These are phyloP conservation scores for Mormyrus lacerda DNA, from an alignment of 2,113 vertebrate genomes.

Conservation along the genomic window DNA sequence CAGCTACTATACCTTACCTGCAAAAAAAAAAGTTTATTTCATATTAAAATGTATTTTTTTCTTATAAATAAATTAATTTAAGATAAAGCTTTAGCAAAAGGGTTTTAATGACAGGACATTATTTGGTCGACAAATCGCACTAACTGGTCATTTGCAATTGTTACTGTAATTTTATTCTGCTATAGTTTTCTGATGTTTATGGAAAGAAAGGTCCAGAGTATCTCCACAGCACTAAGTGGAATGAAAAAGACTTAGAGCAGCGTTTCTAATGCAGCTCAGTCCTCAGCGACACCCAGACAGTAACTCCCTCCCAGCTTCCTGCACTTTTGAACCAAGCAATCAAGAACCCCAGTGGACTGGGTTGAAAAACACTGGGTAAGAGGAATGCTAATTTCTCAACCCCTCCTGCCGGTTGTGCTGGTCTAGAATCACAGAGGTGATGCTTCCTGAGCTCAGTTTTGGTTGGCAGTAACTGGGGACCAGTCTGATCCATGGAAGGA, in stretches of 20 bases:
- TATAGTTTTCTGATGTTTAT: not conserved
- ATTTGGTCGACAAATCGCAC: not conserved
- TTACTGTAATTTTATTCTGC: not conserved
- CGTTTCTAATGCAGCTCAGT: not conserved
- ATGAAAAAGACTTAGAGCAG: not conserved
- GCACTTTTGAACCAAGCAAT: not conserved
- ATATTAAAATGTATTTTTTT: not conserved
- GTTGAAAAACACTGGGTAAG: not conserved
- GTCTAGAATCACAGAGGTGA: not conserved
- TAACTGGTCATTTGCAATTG: not conserved
- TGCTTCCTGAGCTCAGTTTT: not conserved
- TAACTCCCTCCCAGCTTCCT: not conserved
- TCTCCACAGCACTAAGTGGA: not conserved
- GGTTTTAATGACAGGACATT: too few relatives aligned
- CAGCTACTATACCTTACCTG: not conserved
- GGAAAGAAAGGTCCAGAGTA: not conserved
- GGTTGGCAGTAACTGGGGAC: not conserved
- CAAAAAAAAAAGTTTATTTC: not conserved
- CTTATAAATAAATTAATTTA: not conserved
- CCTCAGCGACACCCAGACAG: not conserved
- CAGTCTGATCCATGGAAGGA: slow-evolving; percentile 1
- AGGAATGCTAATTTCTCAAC: not conserved
- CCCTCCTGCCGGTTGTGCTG: not conserved
- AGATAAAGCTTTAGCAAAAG: too few relatives aligned
- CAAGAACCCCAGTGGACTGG: not conserved